Evolutionary conservation across 2,888 invertebrate species (phyloP).

Genomic region (Lampropteryx suffumata): DNA sequence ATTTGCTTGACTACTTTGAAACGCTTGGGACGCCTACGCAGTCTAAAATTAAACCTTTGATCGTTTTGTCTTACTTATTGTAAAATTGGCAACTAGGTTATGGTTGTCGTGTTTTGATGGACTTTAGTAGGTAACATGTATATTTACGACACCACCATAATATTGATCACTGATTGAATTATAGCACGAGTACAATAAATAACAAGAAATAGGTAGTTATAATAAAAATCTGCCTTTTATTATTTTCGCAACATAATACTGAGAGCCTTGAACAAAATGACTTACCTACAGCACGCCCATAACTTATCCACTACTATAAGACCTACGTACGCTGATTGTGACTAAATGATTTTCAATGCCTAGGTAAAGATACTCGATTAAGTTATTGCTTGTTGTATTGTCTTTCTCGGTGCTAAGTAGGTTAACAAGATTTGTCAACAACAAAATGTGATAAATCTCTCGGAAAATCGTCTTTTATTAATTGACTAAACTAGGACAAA

Average conservation of each 20-base stretch:
- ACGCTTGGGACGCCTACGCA: slow-evolving; percentile 30
- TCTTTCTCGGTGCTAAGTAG: slow-evolving; percentile 23
- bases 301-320: slow-evolving; percentile 39
- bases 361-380: slow-evolving; percentile 28
- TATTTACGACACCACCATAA: too few relatives aligned
- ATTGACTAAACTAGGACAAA: neutral
- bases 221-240: slow-evolving; percentile 27
- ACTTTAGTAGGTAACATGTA: neutral
- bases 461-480: neutral
- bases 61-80: slow-evolving; percentile 14
- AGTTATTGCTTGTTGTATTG: slow-evolving; percentile 29
- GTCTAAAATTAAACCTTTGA: slow-evolving; percentile 32
- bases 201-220: slow-evolving; percentile 6
- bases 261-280: slow-evolving; percentile 51
- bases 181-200: neutral
- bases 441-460: neutral
- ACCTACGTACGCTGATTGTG: slow-evolving; percentile 30
- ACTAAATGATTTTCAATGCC: slow-evolving; percentile 37
- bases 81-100: neutral
- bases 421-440: neutral
- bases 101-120: neutral
- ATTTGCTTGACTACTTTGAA: slow-evolving; percentile 32
- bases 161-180: neutral
- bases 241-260: slow-evolving; percentile 34
- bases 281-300: slow-evolving; percentile 42